These are phyloP conservation scores for Nannospalax galili DNA, from an alignment of 2,113 vertebrate species.

Conservation along the genomic window DNA sequence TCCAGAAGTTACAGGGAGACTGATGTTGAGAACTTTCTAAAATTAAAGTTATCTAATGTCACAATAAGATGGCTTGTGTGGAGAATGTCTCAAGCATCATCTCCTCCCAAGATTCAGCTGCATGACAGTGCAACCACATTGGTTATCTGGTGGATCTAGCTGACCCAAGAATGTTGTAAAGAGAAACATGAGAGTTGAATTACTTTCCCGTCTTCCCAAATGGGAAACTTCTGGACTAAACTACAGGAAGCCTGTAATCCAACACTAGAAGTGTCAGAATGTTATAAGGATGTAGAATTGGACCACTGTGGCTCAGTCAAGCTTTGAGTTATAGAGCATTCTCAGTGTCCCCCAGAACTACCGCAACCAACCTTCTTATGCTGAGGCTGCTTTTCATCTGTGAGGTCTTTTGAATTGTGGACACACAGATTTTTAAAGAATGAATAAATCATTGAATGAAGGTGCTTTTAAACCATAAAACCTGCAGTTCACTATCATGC, in stretches of 20 bases:
- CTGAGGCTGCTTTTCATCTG: background rate
- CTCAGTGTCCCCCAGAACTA: background rate
- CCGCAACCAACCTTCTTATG: background rate
- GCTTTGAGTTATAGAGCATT: background rate
- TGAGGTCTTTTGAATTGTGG: background rate
- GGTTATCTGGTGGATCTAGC: background rate
- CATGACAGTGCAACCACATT: background rate
- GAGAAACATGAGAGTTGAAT: background rate
- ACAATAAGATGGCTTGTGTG: background rate
- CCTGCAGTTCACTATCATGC: background rate
- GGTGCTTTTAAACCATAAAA: background rate
- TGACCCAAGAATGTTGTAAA: background rate
- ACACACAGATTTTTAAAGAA: background rate
- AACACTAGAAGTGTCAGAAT: background rate
- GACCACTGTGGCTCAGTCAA: background rate
- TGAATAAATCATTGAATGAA: background rate
- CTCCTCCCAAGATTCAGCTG: background rate
- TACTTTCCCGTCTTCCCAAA: background rate
- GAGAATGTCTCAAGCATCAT: background rate
- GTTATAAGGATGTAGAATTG: background rate
- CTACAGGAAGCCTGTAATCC: background rate
- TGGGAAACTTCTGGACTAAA: background rate
- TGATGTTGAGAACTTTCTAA: background rate
- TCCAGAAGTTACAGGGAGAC: background rate
- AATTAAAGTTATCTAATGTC: background rate